Evolutionary conservation across 2,888 invertebrate species (phyloP), one percentile per base, ranked within the genome.

Genomic region (Sphaerophoria taeniata): DNA sequence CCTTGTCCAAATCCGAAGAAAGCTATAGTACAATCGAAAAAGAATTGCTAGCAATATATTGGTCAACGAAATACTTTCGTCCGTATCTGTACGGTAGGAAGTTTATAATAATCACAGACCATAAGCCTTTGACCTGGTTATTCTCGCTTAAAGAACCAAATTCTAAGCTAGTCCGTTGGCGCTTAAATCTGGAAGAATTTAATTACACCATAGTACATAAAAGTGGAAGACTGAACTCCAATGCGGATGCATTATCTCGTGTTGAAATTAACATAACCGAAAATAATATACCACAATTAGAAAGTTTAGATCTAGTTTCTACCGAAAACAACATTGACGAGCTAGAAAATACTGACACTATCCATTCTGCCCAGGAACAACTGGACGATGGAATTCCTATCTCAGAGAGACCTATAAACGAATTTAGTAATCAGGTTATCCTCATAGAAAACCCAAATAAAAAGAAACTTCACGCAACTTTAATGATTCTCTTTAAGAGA

Each of bases 31-130:
- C 89, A 0, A 88, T 87, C 1, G 89, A 89, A 63, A 88, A 87
- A 60, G 89, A 90, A 82, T 47, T 88, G 1, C 39, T 88, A 7
- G 89, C 89, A 0, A 88, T 89, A 2, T 75, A 89, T 3, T 87
- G 82, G 76, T 9, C 60, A 12, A 16, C 60, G 24, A 43, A 58
- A 58, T 58, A 58, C 16, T 58, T 58, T 11, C 36, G 87, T 7
- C 63, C 58, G 11, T 90, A 91, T 16, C 33, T 91, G 4, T 90
- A 89, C 33, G 90, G 90, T 0, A 87, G 88, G 39, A 88, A 89
- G 71, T 91, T 92, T 51, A 89, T 73, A 0, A 90, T 92, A 0
- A 88, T 90, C 2, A 92, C 91, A 0, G 92, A 92, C 60, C 92
- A 92, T 75, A 87, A 89, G 72, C 91, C 91, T 0, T 65, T 92